Percentiles rank a stretch among this genome's conserved stretches.
phyloP scores from a whole-genome alignment of 2,797 vertebrate species.

The Margarornis squamiger region DNA sequence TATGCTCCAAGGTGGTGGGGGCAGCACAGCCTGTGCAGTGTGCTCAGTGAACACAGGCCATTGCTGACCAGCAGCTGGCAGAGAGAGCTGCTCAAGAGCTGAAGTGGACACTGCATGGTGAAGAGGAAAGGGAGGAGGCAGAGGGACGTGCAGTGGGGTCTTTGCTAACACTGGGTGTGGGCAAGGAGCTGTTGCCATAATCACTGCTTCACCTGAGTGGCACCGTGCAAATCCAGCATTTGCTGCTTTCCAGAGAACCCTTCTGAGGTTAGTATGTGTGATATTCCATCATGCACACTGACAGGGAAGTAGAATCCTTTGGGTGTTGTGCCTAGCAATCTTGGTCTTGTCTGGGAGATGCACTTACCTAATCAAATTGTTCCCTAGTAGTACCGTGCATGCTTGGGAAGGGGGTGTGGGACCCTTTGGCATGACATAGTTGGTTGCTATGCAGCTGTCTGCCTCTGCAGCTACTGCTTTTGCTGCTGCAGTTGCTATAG shows the following conservation, averaged over 20 bases:
- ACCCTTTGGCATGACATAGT: background rate
- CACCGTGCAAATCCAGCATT: background rate
- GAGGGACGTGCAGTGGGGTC: background rate
- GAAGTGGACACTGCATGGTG: rapidly evolving
- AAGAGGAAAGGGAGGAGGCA: background rate
- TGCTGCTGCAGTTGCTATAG: conserved; percentile 52
- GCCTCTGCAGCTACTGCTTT: conserved; percentile 25
- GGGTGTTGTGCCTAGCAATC: background rate
- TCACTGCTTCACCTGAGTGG: background rate
- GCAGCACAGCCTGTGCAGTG: background rate
- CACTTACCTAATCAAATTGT: background rate
- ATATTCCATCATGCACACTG: background rate
- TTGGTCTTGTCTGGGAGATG: background rate
- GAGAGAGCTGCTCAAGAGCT: background rate
- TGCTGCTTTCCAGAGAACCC: background rate
- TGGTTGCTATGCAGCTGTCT: conserved; percentile 34
- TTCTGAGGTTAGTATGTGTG: background rate
- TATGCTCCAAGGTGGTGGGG: background rate
- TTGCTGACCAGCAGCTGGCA: background rate
- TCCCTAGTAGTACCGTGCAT: background rate
- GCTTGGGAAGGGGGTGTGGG: background rate
- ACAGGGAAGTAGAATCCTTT: background rate
- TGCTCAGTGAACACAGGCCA: background rate
- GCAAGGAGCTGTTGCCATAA: background rate
- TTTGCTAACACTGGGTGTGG: background rate